These are phyloP conservation scores for Butorides virescens DNA, from an alignment of 2,113 vertebrate genomes.

Conservation along the genomic window DNA sequence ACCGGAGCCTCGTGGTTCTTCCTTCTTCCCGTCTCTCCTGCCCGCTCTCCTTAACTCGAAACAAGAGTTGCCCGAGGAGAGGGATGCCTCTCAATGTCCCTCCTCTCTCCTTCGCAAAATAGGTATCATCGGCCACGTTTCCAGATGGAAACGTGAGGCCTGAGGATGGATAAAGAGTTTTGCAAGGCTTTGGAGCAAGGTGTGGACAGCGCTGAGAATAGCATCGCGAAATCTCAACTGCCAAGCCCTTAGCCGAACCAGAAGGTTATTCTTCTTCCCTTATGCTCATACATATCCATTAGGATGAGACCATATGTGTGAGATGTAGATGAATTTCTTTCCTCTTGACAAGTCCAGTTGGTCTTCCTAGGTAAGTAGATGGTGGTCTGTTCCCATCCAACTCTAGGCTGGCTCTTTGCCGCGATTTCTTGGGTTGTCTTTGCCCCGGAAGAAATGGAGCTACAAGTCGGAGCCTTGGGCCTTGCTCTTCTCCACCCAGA, in stretches of 20 bases:
- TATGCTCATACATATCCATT: constrained; percentile 69
- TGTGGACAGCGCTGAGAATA: constrained; percentile 66
- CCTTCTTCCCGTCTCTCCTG: neutral
- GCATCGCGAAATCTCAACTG: constrained; percentile 59
- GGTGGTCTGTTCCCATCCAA: constrained; percentile 62
- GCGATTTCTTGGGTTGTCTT: neutral
- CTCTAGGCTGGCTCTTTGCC: constrained; percentile 58
- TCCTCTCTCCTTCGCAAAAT: constrained; percentile 1
- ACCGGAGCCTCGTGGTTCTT: neutral
- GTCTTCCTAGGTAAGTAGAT: constrained; percentile 66
- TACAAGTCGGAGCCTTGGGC: neutral
- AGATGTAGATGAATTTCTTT: constrained; percentile 69
- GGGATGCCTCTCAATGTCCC: neutral
- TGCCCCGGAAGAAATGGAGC: constrained; percentile 14
- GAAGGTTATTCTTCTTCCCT: constrained; percentile 68
- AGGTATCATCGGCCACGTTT: neutral
- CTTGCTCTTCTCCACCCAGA: neutral
- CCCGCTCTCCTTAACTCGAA: neutral
- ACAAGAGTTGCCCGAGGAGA: neutral
- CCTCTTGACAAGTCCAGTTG: constrained; percentile 69
- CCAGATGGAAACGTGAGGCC: constrained; percentile 50
- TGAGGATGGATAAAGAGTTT: constrained; percentile 40
- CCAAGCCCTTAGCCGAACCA: constrained; percentile 69
- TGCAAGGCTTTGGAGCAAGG: constrained; percentile 55
- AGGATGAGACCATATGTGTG: constrained; percentile 65